Percentiles rank a stretch among this genome's conserved stretches.
Conservation (phyloP, 1,140 invertebrate species). For the Calephelis nemesis region DNA sequence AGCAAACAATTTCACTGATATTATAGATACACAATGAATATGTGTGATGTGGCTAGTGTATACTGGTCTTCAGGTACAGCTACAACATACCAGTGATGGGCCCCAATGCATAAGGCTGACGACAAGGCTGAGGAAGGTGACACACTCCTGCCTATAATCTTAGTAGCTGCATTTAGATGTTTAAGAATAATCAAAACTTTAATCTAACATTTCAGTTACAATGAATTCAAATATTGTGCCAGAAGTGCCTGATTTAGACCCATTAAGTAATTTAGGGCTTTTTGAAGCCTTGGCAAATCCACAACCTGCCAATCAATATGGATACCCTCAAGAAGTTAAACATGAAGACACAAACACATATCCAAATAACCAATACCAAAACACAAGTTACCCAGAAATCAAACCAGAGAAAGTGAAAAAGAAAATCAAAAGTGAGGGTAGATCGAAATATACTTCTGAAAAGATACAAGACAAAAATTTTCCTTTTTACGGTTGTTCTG, state of each 20-base stretch:
- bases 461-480: conserved; percentile 61
- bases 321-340: conserved; percentile 24
- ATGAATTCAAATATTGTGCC: conserved; percentile 34
- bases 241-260: conserved; percentile 36
- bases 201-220: conserved; percentile 23
- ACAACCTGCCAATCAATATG: neutral
- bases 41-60: too few relatives aligned
- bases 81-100: too few relatives aligned
- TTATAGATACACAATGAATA: too few relatives aligned
- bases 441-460: conserved; percentile 51
- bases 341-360: conserved; percentile 20
- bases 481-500: conserved; percentile 61
- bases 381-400: conserved; percentile 19
- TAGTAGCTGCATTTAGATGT: neutral
- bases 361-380: conserved; percentile 15
- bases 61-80: too few relatives aligned
- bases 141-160: too few relatives aligned
- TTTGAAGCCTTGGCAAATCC: conserved; percentile 24
- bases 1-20: too few relatives aligned
- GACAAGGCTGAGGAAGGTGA: too few relatives aligned
- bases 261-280: conserved; percentile 30
- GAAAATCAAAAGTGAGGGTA: conserved; percentile 40
- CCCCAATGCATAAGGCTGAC: too few relatives aligned
- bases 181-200: neutral
- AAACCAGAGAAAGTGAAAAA: conserved; percentile 31